Percentiles rank a stretch among this genome's conserved stretches.
Conservation (phyloP, 1,140 invertebrate species). For the Eupristina koningsbergeri region DNA sequence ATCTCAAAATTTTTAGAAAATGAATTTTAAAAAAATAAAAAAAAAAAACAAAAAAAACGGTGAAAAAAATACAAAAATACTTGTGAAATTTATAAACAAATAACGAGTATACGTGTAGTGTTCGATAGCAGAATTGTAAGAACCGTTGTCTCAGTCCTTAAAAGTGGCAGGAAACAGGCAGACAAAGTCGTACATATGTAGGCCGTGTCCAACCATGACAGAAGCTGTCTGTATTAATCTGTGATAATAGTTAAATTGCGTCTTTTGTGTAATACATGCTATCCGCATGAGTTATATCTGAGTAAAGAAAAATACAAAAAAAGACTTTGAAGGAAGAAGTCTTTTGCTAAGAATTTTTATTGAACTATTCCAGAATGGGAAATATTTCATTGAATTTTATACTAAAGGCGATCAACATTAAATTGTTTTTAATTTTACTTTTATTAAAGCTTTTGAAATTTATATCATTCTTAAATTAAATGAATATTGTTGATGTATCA, state of each 20-base stretch:
- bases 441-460: conserved; percentile 22
- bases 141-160: conserved; percentile 52
- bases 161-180: conserved; percentile 55
- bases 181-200: conserved; percentile 56
- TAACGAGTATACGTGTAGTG: conserved; percentile 47
- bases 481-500: conserved; percentile 18
- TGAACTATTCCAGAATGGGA: conserved; percentile 9
- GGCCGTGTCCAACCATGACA: conserved; percentile 65
- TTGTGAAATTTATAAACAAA: conserved; percentile 44
- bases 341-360: conserved; percentile 44
- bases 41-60: conserved; percentile 22
- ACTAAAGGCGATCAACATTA: conserved; percentile 6
- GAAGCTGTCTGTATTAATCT: conserved; percentile 70
- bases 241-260: conserved; percentile 70
- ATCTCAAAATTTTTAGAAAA: not conserved
- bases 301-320: conserved; percentile 49
- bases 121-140: conserved; percentile 50
- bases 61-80: conserved; percentile 26
- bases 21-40: conserved; percentile 28
- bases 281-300: conserved; percentile 58
- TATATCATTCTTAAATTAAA: conserved; percentile 22
- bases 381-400: conserved; percentile 42
- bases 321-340: conserved; percentile 29
- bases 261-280: conserved; percentile 63
- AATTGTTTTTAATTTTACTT: conserved; percentile 37